phyloP scores from a whole-genome alignment of 2,888 invertebrate species.

The Watsonalla cultraria region DNA sequence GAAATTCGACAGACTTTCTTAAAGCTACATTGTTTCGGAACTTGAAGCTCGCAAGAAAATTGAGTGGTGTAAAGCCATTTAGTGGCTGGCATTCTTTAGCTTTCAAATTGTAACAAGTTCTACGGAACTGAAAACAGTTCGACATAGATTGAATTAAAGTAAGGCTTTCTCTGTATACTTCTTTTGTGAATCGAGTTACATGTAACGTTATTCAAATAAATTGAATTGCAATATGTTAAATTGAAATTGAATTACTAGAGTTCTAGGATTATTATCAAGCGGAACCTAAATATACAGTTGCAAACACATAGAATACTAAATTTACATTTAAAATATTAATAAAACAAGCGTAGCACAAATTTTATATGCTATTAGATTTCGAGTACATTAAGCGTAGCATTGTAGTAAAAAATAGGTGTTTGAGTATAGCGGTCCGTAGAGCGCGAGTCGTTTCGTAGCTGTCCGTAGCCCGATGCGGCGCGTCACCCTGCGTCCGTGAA shows the following conservation, averaged over 20 bases:
- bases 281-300: too few relatives aligned
- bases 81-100: neutral
- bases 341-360: too few relatives aligned
- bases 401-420: neutral
- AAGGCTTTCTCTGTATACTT: neutral
- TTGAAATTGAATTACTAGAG: too few relatives aligned
- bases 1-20: neutral
- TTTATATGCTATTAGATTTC: too few relatives aligned
- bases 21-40: neutral
- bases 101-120: neutral
- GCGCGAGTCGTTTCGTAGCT: slow-evolving; percentile 6
- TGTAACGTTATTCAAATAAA: too few relatives aligned
- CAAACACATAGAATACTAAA: too few relatives aligned
- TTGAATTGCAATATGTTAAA: too few relatives aligned
- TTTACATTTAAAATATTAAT: too few relatives aligned
- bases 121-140: neutral
- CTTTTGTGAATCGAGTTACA: too few relatives aligned
- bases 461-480: slow-evolving; percentile 23
- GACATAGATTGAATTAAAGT: neutral
- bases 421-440: neutral
- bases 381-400: neutral
- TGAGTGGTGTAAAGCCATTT: neutral
- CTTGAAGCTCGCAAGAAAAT: neutral
- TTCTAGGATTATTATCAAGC: too few relatives aligned
- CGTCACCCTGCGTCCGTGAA: slow-evolving; percentile 63